A percentile compares a stretch with the other conserved stretches of the same genome.
Evolutionary conservation across 1,140 invertebrate genomes (phyloP).

Genomic region (Piezodorus guildinii): DNA sequence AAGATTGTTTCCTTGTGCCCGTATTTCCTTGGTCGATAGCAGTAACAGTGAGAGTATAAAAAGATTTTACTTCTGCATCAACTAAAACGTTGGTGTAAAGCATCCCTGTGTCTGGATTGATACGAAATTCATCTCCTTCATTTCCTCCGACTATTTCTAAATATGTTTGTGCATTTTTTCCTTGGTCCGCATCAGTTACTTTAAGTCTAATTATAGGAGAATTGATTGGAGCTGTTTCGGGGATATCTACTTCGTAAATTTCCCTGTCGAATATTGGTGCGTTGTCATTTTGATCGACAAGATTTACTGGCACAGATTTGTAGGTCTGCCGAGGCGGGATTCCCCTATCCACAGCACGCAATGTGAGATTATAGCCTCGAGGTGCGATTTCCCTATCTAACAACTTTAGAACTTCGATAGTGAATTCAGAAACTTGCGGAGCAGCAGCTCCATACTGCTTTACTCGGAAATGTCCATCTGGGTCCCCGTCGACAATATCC

Average conservation of each 20-base stretch:
- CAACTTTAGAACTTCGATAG: constrained; percentile 61
- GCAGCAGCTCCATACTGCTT: constrained; percentile 33
- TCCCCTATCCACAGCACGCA: constrained; percentile 74
- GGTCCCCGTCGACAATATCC: constrained; percentile 80
- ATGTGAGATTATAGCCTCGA: constrained; percentile 72
- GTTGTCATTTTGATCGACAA: constrained; percentile 76
- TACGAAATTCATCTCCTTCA: constrained; percentile 72
- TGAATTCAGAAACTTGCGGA: constrained; percentile 51
- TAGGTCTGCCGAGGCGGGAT: constrained; percentile 61
- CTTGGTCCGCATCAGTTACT: constrained; percentile 73
- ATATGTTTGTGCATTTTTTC: constrained; percentile 68
- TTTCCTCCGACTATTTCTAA: constrained; percentile 87
- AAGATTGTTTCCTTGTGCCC: constrained; percentile 70
- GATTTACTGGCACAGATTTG: constrained; percentile 57
- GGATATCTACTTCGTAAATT: constrained; percentile 75
- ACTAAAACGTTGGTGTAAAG: constrained; percentile 70
- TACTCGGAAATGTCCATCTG: constrained; percentile 74
- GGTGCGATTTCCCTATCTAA: constrained; percentile 63
- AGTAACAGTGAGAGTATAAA: constrained; percentile 83
- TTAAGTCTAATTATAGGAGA: constrained; percentile 77
- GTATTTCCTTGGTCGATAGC: constrained; percentile 79
- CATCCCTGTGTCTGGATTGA: constrained; percentile 81
- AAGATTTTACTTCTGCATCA: constrained; percentile 77
- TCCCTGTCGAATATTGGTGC: constrained; percentile 78
- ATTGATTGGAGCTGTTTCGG: constrained; percentile 77